Evolutionary conservation across 2,888 invertebrate genomes (phyloP), one percentile per base, ranked within the genome.

Genomic region (Sisyra nigra): DNA sequence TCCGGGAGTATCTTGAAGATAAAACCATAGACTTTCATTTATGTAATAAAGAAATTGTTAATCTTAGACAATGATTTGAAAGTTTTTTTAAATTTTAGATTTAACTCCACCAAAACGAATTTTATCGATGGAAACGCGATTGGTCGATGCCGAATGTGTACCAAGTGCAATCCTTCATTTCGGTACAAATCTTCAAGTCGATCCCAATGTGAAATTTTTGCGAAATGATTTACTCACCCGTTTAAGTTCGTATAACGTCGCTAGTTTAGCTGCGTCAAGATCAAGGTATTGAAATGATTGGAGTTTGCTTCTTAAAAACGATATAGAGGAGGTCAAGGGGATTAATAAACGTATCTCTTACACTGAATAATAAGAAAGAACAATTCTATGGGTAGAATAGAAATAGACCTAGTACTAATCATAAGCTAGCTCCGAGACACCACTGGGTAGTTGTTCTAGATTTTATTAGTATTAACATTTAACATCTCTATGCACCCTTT

Each of bases 101-200:
- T 80, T 81, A 31, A 77, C 87, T 11, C 91, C 92, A n/a, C 80
- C 89, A 8, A 86, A 83, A 59, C 69, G 68, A 49, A 65, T 77
- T 47, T 62, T 92, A 35, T 65, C 73, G 35, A 62, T 70, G 6
- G 64, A 70, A 43, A 67, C 67, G 50, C 72, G 74, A n/a, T 63
- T 88, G 41, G 55, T 81, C 8, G 80, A 87, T 55, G 70, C 76
- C 8, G 74, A 76, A 53, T 80, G 81, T 56, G 82, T 88, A 4
- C 88, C 88, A 24, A 78, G 79, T 50, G 83, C 82, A 13, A 69
- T 81, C 44, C 59, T 88, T 57, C 77, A 87, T 61, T 85, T 82
- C 56, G 76, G 76, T 45, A 66, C 7, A 59, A 65, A 35, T 56
- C 60, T 13, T 56, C n/a, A n/a, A n/a, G n/a, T 57, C 10, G 56